Conservation (phyloP, 2,113 vertebrate genomes). For the Oceanodroma tethys region DNA sequence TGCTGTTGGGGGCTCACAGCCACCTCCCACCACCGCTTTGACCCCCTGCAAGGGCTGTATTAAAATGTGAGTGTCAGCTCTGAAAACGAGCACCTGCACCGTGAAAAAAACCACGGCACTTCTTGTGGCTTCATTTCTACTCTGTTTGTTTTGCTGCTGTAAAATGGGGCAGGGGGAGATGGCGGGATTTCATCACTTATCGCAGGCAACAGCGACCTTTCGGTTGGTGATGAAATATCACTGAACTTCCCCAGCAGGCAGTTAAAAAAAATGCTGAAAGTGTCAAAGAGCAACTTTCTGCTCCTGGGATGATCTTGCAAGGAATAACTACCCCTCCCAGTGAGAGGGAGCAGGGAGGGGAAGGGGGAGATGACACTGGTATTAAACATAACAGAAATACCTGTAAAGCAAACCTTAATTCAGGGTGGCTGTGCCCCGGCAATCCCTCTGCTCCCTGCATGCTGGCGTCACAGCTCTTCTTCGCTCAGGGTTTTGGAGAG, state of each 20-base stretch:
- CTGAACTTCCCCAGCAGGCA: not conserved
- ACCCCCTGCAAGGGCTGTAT: not conserved
- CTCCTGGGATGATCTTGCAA: not conserved
- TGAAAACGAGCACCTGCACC: not conserved
- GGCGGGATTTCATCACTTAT: not conserved
- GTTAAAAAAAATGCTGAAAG: not conserved
- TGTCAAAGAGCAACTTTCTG: not conserved
- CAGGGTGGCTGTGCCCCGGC: not conserved
- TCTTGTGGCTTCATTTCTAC: accelerated
- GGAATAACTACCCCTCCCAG: not conserved
- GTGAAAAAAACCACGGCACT: accelerated
- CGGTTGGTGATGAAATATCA: not conserved
- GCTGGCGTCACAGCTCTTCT: not conserved
- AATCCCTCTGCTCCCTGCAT: not conserved
- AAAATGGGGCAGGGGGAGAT: not conserved
- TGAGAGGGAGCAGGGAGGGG: not conserved
- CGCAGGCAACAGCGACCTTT: not conserved
- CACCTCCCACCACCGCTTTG: not conserved
- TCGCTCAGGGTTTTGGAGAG: not conserved
- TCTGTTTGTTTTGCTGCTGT: not conserved
- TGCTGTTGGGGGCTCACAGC: not conserved
- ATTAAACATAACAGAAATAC: not conserved
- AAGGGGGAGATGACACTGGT: not conserved
- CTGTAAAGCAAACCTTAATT: not conserved
- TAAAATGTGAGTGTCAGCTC: not conserved